These are phyloP conservation scores for Pseudopleuronectes americanus DNA, from an alignment of 2,797 vertebrate genomes.

Conservation along the genomic window DNA sequence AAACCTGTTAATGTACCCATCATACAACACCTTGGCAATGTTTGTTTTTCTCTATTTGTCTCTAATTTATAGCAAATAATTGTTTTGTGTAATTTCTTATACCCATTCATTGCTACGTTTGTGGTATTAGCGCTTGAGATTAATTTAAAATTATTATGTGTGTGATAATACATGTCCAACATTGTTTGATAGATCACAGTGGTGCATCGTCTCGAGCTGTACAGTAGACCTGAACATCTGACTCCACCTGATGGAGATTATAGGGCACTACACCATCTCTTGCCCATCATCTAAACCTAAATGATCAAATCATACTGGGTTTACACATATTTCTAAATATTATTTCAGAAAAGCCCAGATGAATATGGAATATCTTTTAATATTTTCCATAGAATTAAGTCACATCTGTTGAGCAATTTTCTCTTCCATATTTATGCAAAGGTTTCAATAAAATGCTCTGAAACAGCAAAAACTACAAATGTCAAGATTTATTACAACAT, in stretches of 20 bases:
- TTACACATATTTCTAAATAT: too few species aligned
- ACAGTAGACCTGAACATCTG: background rate
- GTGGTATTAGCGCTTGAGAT: too few species aligned
- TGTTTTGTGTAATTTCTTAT: background rate
- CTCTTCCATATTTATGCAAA: too few species aligned
- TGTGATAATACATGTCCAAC: background rate
- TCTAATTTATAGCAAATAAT: background rate
- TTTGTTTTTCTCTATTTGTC: background rate
- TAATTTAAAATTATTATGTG: too few species aligned
- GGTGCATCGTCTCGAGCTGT: background rate
- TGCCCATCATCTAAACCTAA: too few species aligned
- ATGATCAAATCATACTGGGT: too few species aligned
- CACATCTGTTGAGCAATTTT: too few species aligned
- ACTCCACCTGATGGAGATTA: conserved; percentile 54
- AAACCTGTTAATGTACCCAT: background rate
- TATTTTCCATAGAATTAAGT: too few species aligned
- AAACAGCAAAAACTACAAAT: conserved; percentile 4
- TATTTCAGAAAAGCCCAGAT: background rate
- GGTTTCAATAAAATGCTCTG: too few species aligned
- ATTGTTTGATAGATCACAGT: background rate
- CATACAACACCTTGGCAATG: background rate
- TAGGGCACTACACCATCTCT: background rate
- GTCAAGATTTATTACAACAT: conserved; percentile 53
- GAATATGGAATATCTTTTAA: too few species aligned
- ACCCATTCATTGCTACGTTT: background rate